These are phyloP conservation scores for Troides oblongomaculatus DNA, from an alignment of 2,888 invertebrate genomes.

Conservation along the genomic window DNA sequence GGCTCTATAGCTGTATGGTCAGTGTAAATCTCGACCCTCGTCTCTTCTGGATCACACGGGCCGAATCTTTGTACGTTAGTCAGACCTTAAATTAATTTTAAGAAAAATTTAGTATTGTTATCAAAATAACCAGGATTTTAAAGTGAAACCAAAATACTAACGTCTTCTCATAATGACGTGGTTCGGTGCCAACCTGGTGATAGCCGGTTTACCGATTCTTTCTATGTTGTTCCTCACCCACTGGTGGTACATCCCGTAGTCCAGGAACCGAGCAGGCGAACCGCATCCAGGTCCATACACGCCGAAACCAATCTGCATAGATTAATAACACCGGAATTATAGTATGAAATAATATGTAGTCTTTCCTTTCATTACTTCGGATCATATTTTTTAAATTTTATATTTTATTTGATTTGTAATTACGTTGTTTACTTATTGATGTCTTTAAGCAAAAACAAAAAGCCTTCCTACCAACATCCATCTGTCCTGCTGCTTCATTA, in stretches of 20 bases:
- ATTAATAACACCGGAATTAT: too few species aligned
- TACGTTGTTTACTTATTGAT: too few species aligned
- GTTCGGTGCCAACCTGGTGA: conserved; percentile 45
- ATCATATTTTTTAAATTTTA: too few species aligned
- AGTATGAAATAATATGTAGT: too few species aligned
- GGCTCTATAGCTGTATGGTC: conserved; percentile 36
- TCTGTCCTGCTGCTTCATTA: conserved; percentile 37
- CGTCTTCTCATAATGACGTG: conserved; percentile 49
- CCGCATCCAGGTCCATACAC: conserved; percentile 55
- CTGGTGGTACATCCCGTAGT: conserved; percentile 47
- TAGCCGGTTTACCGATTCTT: conserved; percentile 47
- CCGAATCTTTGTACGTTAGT: conserved; percentile 49
- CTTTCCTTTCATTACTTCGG: too few species aligned
- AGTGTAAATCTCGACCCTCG: conserved; percentile 38
- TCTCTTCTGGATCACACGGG: conserved; percentile 49
- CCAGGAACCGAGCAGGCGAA: conserved; percentile 52
- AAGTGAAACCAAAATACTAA: conserved; percentile 34
- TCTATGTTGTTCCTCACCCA: conserved; percentile 46
- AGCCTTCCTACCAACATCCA: conserved; percentile 49
- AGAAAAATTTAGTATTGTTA: background rate
- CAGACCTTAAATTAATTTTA: conserved; percentile 34
- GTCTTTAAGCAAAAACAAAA: background rate
- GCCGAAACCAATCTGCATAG: conserved; percentile 52
- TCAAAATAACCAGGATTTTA: background rate
- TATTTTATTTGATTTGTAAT: too few species aligned